phyloP scores from a whole-genome alignment of 2,888 invertebrate genomes.

The Agrochola lota region DNA sequence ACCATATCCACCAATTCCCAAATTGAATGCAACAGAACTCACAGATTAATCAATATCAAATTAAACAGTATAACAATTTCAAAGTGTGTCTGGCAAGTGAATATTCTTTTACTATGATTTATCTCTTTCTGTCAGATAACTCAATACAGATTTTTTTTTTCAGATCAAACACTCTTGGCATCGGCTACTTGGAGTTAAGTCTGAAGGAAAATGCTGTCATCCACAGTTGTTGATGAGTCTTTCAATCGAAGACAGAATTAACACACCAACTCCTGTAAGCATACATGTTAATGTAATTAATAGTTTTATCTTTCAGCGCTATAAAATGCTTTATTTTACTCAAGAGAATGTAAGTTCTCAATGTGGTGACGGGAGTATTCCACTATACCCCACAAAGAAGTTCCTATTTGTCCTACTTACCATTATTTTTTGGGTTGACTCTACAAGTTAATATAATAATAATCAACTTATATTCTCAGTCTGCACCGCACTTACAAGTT shows the following conservation, averaged over 20 bases:
- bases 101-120: not conserved
- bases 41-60: not conserved
- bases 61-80: not conserved
- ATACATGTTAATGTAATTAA: not conserved
- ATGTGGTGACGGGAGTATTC: not conserved
- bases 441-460: not conserved
- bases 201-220: conserved; percentile 90
- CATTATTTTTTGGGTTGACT: not conserved
- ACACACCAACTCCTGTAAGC: conserved; percentile 84
- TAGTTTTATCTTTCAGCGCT: not conserved
- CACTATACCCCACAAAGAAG: not conserved
- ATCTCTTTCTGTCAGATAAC: not conserved
- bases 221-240: conserved; percentile 92
- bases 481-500: no score
- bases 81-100: not conserved
- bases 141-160: conserved; percentile 47
- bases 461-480: no score
- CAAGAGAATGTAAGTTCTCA: not conserved
- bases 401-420: not conserved
- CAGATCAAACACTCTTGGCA: conserved; percentile 91
- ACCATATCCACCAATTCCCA: no score
- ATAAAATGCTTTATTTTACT: not conserved
- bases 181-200: conserved; percentile 90
- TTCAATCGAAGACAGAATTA: conserved; percentile 90
- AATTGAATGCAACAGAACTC: not conserved